phyloP scores from a whole-genome alignment of 1,140 invertebrate species.

The Asobara japonica region DNA sequence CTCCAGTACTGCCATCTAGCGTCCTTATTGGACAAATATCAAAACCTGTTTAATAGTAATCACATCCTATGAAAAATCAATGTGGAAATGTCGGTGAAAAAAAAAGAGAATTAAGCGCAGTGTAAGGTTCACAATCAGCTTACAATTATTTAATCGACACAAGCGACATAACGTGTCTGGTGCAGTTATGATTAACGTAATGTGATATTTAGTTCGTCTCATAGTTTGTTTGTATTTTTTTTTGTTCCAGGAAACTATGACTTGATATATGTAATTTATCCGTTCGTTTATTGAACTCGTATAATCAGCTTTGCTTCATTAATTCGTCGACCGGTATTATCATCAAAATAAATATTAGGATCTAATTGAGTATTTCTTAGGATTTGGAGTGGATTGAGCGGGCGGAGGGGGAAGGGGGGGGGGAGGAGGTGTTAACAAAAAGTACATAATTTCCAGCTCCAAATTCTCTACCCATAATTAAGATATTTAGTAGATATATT shows the following conservation, averaged over 20 bases:
- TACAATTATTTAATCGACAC: conserved; percentile 17
- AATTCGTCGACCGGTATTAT: conserved; percentile 30
- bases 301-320: conserved; percentile 39
- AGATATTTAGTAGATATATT: neutral
- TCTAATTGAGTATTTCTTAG: conserved; percentile 9
- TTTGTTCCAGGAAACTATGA: neutral
- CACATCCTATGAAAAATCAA: too few relatives aligned
- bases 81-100: neutral
- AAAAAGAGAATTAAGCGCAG: neutral
- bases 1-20: too few relatives aligned
- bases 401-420: too few relatives aligned
- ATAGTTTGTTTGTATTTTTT: conserved; percentile 20
- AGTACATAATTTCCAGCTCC: conserved; percentile 3
- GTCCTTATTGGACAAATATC: too few relatives aligned
- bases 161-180: conserved; percentile 14
- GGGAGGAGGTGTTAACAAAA: too few relatives aligned
- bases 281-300: conserved; percentile 15
- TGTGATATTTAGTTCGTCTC: conserved; percentile 36
- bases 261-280: conserved; percentile 23
- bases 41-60: too few relatives aligned
- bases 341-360: neutral
- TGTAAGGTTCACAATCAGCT: neutral
- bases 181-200: conserved; percentile 29
- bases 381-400: neutral
- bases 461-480: neutral